These are phyloP conservation scores for Umimayanthus chanpuru DNA, from an alignment of 92 coral and sea anemone genomes.

Conservation along the genomic window DNA sequence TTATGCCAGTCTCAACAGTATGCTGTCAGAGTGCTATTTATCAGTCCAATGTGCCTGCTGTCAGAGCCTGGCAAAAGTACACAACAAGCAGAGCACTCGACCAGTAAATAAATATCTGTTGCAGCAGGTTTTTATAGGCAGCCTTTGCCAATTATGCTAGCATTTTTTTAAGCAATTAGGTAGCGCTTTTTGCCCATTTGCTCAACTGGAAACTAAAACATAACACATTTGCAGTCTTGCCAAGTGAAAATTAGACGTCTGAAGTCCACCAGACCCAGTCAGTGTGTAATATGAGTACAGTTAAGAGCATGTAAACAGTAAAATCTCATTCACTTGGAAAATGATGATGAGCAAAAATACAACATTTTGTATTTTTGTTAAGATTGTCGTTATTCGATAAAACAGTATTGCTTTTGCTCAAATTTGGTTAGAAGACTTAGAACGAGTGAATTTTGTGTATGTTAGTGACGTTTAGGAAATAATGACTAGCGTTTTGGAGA, in stretches of 20 bases:
- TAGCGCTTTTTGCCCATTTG: neutral
- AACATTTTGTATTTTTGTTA: too few relatives aligned
- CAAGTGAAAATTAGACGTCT: neutral
- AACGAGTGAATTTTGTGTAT: too few relatives aligned
- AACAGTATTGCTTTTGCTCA: neutral
- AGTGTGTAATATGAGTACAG: neutral
- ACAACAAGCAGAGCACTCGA: constrained; percentile 24
- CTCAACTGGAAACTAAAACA: too few relatives aligned
- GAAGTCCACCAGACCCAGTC: neutral
- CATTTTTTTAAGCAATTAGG: neutral
- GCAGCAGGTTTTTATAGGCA: neutral
- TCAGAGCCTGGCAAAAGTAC: constrained; percentile 12
- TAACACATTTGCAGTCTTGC: neutral
- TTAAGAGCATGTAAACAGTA: neutral
- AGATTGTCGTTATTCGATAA: neutral
- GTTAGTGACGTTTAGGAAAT: too few relatives aligned
- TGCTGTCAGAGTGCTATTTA: constrained; percentile 19
- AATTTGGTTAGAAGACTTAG: too few relatives aligned
- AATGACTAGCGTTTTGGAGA: too few relatives aligned
- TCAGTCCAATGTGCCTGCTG: constrained; percentile 19
- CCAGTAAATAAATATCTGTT: neutral
- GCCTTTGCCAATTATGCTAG: neutral
- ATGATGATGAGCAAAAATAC: neutral
- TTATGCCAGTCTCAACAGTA: constrained; percentile 35
- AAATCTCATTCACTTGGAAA: neutral